These are phyloP conservation scores for Zeus faber DNA, from an alignment of 2,113 vertebrate species.

Conservation along the genomic window DNA sequence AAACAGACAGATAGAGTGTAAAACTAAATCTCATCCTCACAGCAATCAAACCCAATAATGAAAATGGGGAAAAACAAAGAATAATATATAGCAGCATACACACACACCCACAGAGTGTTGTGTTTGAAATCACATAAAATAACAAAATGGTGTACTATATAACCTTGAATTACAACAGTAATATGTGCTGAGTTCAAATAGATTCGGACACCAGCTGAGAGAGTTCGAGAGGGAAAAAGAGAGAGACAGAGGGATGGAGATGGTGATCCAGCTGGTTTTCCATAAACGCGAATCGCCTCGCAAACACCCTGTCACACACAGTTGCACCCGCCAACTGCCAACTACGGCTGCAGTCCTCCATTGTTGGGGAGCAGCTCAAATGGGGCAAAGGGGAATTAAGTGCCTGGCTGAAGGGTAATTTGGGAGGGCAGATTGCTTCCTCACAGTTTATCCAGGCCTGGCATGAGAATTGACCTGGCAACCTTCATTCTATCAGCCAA, in stretches of 20 bases:
- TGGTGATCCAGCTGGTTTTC: neutral
- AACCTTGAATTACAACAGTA: conserved; percentile 20
- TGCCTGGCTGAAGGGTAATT: conserved; percentile 59
- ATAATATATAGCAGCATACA: conserved; percentile 19
- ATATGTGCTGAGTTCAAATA: neutral
- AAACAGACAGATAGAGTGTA: conserved; percentile 29
- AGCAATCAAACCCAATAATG: conserved; percentile 25
- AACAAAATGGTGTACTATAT: conserved; percentile 13
- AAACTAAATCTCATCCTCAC: conserved; percentile 36
- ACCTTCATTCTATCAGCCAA: too few relatives aligned
- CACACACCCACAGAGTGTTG: neutral
- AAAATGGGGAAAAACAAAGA: conserved; percentile 20
- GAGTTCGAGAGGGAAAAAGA: neutral
- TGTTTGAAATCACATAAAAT: conserved; percentile 31
- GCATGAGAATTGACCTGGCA: conserved; percentile 34
- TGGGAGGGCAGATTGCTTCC: conserved; percentile 52
- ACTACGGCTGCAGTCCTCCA: conserved; percentile 13
- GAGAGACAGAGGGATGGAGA: neutral
- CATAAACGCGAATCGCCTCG: neutral
- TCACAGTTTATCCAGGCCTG: conserved; percentile 29
- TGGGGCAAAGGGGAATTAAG: conserved; percentile 22
- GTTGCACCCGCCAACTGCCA: conserved; percentile 16
- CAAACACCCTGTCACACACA: conserved; percentile 10
- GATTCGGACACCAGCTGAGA: neutral
- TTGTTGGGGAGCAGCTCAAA: conserved; percentile 17